Evolutionary conservation across 2,797 vertebrate genomes (phyloP), one percentile per base, ranked within the genome.

Genomic region (Urosaurus nigricauda): DNA sequence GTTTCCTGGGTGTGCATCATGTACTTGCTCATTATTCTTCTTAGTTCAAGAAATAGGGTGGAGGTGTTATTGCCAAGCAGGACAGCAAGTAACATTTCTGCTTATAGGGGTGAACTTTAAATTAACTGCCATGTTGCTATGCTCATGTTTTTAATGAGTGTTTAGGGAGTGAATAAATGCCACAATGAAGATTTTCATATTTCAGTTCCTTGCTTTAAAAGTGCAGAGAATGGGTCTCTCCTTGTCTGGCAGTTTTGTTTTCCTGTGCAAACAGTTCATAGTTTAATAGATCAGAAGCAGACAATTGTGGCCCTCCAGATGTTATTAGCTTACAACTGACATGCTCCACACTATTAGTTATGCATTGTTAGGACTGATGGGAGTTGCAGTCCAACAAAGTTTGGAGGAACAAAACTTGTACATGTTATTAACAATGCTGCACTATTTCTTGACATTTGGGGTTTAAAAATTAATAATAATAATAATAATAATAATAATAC

Each of bases 11-110:
- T 89, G 79, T 51, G 56, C 43, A 60, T 14, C 5, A 84, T 47
- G 40, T 89, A 91, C 88, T 92, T 92, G 87, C 74, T 94, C 78
- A 74, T 83, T 80, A 88, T 85, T 85, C 77, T 87, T 8, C 2
- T 92, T 40, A 84, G 80, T 93, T 90, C 29, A 88, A 88, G 16
- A 21, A 63, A 26, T 84, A 13, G 14, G 71, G 37, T 74, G 78
- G 81, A 81, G 85, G 26, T 16, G 87, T 74, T 79, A 65, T 56
- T 7, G 73, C 85, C 32, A 75, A 95, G 92, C 35, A 81, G 47
- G 86, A 91, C 19, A 81, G 13, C n/a, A 87, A 92, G 74, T 71
- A 74, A 79, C 65, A 3, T 87, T 75, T 85, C 89, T 71, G 88
- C 43, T 91, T 68, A 90, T 88, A 82, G 71, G 68, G 26, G 14